Base-by-base conservation (phyloP, 2,797 vertebrate species). In the Periparus ater region DNA sequence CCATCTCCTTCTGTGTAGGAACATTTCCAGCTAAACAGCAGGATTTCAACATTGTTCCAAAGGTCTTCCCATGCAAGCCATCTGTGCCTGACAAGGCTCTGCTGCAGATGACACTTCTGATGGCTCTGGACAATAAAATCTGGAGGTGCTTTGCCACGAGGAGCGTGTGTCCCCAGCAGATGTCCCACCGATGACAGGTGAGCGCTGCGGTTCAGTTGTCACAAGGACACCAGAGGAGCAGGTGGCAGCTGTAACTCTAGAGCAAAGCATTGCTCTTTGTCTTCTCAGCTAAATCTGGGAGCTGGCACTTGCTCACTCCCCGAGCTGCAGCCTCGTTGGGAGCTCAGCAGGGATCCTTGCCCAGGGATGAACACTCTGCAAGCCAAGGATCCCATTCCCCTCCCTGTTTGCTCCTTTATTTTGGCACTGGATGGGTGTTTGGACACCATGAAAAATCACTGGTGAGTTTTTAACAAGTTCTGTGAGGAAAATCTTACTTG, bases 171-270 rank as follows among this genome's bases (percentile, higher is more conserved):
- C 57, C 85, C 81, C 16, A 6, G 75, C 91, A 85, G 89, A 81
- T 88, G 93, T 61, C 74, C 18, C 4, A 6, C 2, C 0, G 6
- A 8, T 54, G 93, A 81, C 83, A 89, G 36, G 36, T 36, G 36
- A 36, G 36, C 36, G 36, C 36, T 36, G 36, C 36, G 9, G 36
- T 36, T 36, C 36, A 36, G 74, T 7, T 96, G 93, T 75, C 91
- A 51, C 89, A 7, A 1, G 93, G 65, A 53, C 38, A 8, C 10
- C 68, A 30, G 65, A 7, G 12, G 2, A 71, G 95, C 95, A 96
- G 87, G 87, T 84, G 93, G 87, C 92, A 88, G 91, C 91, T 92
- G 95, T 75, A 93, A 91, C 92, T 55, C 91, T 50, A 66, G 15
- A 81, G 66, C 62, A 0, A 7, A 72, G 36, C 17, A 5, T 13